These are phyloP conservation scores for Sclerurus mexicanus DNA, from an alignment of 2,113 vertebrate genomes.

Conservation along the genomic window DNA sequence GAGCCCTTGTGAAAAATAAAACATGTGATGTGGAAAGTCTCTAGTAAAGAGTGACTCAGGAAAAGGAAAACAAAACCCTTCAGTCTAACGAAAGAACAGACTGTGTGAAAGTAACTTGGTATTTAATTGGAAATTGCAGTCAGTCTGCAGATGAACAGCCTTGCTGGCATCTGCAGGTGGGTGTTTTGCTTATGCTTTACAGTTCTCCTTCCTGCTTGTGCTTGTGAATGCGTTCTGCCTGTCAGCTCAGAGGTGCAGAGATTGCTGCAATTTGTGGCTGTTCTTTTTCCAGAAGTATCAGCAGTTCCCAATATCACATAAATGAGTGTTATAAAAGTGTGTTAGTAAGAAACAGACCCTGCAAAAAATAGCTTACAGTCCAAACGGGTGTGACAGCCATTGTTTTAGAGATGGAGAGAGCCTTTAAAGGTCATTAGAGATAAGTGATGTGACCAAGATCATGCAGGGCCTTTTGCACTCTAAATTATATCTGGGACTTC, in stretches of 20 bases:
- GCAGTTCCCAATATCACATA: neutral
- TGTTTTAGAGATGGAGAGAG: constrained; percentile 8
- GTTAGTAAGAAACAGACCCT: constrained; percentile 5
- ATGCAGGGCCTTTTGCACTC: neutral
- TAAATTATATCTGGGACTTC: constrained; percentile 27
- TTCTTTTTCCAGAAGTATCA: constrained; percentile 16
- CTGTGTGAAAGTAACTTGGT: constrained; percentile 41
- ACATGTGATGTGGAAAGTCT: constrained; percentile 35
- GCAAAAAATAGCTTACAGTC: constrained; percentile 6
- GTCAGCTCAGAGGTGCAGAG: constrained; percentile 16
- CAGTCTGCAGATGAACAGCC: constrained; percentile 44
- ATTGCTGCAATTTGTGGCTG: constrained; percentile 21
- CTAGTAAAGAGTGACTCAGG: constrained; percentile 33
- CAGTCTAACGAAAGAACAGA: constrained; percentile 30
- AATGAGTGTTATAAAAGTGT: neutral
- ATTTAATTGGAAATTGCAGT: constrained; percentile 52
- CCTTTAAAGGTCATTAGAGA: constrained; percentile 29
- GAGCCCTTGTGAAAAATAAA: constrained; percentile 54
- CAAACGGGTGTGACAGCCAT: neutral
- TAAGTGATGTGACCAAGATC: constrained; percentile 48
- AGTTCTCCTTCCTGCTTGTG: constrained; percentile 16
- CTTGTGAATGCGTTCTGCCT: constrained; percentile 16
- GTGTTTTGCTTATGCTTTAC: constrained; percentile 52
- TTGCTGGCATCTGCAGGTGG: constrained; percentile 57
- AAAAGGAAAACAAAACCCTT: constrained; percentile 53